A percentile compares a stretch with the other conserved stretches of the same genome.
phyloP scores from a whole-genome alignment of 2,797 vertebrate genomes.

The Petrocephalus sullivani region DNA sequence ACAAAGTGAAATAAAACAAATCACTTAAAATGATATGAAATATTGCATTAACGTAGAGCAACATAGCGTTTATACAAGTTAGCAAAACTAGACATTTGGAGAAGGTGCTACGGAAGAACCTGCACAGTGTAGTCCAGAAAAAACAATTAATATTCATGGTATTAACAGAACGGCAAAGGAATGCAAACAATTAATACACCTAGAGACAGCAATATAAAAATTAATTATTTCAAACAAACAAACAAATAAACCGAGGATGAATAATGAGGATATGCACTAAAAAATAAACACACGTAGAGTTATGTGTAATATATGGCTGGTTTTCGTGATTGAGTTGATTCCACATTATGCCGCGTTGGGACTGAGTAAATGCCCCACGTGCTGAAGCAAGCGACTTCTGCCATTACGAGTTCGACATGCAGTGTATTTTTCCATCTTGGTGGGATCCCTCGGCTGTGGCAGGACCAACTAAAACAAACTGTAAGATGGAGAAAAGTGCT shows the following conservation, averaged over 20 bases:
- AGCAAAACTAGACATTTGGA: not conserved
- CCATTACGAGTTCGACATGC: not conserved
- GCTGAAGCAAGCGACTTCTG: not conserved
- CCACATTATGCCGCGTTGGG: not conserved
- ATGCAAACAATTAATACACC: not conserved
- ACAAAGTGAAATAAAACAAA: not conserved
- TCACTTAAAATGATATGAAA: not conserved
- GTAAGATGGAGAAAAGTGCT: not conserved
- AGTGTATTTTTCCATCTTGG: conserved; percentile 1
- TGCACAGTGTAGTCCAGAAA: not conserved
- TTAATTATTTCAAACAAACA: not conserved
- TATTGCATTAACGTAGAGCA: not conserved
- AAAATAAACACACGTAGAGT: not conserved
- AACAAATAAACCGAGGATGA: not conserved
- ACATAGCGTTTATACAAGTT: not conserved
- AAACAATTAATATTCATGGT: not conserved
- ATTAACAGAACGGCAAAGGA: not conserved
- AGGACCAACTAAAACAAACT: not conserved
- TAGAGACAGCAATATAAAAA: not conserved
- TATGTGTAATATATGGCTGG: not conserved
- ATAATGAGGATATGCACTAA: not conserved
- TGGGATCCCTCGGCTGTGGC: not conserved
- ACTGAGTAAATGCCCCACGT: not conserved
- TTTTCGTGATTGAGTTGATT: not conserved
- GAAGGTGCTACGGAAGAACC: not conserved